These are phyloP conservation scores for Riptortus pedestris DNA, from an alignment of 1,140 invertebrate species.

Conservation along the genomic window DNA sequence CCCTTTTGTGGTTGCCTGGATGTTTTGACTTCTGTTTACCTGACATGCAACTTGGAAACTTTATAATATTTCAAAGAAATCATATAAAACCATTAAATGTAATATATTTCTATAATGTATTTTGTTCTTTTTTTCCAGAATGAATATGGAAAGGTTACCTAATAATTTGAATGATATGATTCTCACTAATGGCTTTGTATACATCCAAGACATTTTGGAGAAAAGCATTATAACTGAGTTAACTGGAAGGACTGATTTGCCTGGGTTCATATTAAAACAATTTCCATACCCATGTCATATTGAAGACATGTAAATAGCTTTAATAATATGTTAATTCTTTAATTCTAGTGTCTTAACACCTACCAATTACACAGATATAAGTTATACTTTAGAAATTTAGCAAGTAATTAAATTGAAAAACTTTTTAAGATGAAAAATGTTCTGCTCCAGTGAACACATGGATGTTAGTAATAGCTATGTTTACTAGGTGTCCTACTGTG, in stretches of 20 bases:
- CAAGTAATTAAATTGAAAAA: too few relatives aligned
- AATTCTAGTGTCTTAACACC: background rate
- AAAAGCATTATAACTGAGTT: slow-evolving; percentile 43
- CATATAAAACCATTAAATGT: background rate
- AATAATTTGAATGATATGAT: too few relatives aligned
- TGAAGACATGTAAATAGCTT: slow-evolving; percentile 42
- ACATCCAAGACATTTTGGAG: slow-evolving; percentile 51
- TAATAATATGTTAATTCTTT: background rate
- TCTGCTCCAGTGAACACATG: too few relatives aligned
- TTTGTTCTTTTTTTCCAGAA: slow-evolving; percentile 5
- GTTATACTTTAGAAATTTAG: background rate
- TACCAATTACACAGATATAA: background rate
- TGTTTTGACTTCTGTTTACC: too few relatives aligned
- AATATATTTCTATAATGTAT: slow-evolving; percentile 7
- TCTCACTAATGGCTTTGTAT: slow-evolving; percentile 49
- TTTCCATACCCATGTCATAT: slow-evolving; percentile 52
- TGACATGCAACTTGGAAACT: too few relatives aligned
- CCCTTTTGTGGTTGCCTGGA: too few relatives aligned
- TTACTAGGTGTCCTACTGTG: too few relatives aligned
- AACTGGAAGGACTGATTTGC: slow-evolving; percentile 34
- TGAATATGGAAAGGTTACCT: slow-evolving; percentile 20
- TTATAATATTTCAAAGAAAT: too few relatives aligned
- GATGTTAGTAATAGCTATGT: too few relatives aligned
- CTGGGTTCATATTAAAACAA: slow-evolving; percentile 42
- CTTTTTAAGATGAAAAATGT: too few relatives aligned